Evolutionary conservation across 2,113 vertebrate genomes (phyloP).

Genomic region (Equus quagga): DNA sequence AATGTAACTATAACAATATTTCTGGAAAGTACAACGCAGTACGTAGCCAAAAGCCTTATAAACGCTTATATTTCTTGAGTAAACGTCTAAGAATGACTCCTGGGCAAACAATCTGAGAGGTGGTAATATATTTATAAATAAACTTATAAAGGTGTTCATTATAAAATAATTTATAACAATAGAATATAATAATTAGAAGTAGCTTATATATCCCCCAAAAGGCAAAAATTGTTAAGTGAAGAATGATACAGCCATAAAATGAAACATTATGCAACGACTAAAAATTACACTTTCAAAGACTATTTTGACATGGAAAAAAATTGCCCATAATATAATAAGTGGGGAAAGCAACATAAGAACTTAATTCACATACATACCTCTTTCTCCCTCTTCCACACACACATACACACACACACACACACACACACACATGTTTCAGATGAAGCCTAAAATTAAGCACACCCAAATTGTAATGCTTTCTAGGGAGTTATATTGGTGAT

Average conservation of each 20-base stretch:
- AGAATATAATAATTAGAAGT: not conserved
- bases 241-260: not conserved
- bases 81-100: conserved; percentile 2
- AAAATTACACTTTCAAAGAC: not conserved
- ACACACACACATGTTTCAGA: not conserved
- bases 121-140: not conserved
- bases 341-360: not conserved
- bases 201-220: not conserved
- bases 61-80: not conserved
- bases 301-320: not conserved
- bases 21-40: not conserved
- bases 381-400: not conserved
- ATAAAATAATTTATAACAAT: not conserved
- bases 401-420: not conserved
- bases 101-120: not conserved
- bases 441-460: not conserved
- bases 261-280: not conserved
- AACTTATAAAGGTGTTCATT: not conserved
- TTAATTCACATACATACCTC: not conserved
- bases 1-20: not conserved
- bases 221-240: not conserved
- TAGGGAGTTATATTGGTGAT: not conserved
- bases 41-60: not conserved
- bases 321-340: not conserved
- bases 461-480: not conserved